These are phyloP conservation scores for Branchipolynoe longqiensis DNA, from an alignment of 2,888 invertebrate species.

Conservation along the genomic window DNA sequence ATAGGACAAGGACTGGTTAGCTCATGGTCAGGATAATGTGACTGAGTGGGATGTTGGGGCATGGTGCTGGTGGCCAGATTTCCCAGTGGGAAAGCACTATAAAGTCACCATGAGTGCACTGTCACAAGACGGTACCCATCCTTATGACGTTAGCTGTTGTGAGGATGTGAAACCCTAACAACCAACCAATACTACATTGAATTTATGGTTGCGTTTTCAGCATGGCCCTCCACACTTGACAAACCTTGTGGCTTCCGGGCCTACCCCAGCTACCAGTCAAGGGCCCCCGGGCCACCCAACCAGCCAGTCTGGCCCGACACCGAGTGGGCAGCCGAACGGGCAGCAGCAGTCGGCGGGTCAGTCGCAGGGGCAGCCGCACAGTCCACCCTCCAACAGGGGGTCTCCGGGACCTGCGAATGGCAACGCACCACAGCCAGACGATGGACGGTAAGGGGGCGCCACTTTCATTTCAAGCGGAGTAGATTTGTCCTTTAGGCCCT, in stretches of 20 bases:
- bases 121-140: too few relatives aligned
- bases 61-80: too few relatives aligned
- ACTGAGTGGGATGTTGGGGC: too few relatives aligned
- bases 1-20: too few relatives aligned
- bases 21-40: too few relatives aligned
- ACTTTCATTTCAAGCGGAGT: too few relatives aligned
- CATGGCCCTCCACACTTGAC: conserved; percentile 79
- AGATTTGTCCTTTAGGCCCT: too few relatives aligned
- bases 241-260: conserved; percentile 75
- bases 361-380: conserved; percentile 10
- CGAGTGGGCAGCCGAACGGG: background rate
- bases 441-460: conserved; percentile 14
- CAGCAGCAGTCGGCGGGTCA: conserved; percentile 1
- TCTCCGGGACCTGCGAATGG: conserved; percentile 29
- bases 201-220: conserved; percentile 67
- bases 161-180: too few relatives aligned
- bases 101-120: too few relatives aligned
- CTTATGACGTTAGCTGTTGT: too few relatives aligned
- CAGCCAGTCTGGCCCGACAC: conserved; percentile 4
- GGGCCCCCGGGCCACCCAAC: conserved; percentile 12
- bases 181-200: background rate
- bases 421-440: conserved; percentile 11
- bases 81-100: too few relatives aligned
- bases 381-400: conserved; percentile 6
- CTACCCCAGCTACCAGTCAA: conserved; percentile 63